phyloP scores from a whole-genome alignment of 1,140 invertebrate genomes.

The Oryctes rhinoceros region DNA sequence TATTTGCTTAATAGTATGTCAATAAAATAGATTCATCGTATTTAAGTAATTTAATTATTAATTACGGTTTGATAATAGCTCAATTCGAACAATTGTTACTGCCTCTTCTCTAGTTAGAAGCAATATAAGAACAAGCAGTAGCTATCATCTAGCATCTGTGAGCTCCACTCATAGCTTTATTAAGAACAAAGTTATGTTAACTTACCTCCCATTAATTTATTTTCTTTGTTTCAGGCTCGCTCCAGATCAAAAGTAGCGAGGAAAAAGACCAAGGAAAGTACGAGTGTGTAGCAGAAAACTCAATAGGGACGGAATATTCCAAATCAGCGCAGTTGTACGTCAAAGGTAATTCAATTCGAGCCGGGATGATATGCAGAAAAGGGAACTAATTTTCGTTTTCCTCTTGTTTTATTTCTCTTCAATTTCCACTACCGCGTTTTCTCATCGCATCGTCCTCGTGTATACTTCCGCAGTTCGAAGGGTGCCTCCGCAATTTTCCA shows the following conservation, averaged over 20 bases:
- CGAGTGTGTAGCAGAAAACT: conserved; percentile 92
- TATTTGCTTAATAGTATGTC: no score
- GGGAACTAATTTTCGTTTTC: conserved; percentile 32
- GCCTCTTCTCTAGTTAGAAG: no score
- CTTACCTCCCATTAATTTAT: background rate
- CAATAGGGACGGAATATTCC: conserved; percentile 91
- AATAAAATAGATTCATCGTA: no score
- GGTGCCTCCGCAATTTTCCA: conserved; percentile 93
- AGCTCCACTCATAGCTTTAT: background rate
- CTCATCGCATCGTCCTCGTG: conserved; percentile 53
- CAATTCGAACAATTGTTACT: no score
- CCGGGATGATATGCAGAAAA: conserved; percentile 31
- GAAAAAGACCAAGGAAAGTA: conserved; percentile 92
- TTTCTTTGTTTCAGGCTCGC: conserved; percentile 73
- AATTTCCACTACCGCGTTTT: conserved; percentile 1
- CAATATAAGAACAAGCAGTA: no score
- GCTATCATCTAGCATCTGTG: no score
- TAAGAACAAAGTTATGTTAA: background rate
- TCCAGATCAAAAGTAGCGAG: conserved; percentile 90
- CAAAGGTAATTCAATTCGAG: conserved; percentile 73
- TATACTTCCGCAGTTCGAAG: conserved; percentile 77
- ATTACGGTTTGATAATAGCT: no score
- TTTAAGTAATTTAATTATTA: no score
- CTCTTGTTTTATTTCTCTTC: conserved; percentile 20
- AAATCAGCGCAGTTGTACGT: conserved; percentile 91